Conservation (phyloP, 2,113 vertebrate genomes). For the Pterocles burchelli region DNA sequence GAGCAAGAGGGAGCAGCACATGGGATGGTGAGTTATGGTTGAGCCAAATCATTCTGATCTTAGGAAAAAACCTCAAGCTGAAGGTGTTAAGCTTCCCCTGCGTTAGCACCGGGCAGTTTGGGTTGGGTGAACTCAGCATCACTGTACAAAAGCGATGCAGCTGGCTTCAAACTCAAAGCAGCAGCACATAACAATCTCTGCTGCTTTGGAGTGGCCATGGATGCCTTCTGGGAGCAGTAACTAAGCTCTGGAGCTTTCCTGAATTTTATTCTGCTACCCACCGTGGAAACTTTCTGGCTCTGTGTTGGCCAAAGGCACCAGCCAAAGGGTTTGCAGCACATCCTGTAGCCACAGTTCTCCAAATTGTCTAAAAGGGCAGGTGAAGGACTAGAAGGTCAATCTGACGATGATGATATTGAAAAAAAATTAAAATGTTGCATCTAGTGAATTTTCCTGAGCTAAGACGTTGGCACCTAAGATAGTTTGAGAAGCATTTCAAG, state of each 20-base stretch:
- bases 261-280: not conserved
- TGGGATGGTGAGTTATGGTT: not conserved
- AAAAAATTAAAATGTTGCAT: not conserved
- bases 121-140: not conserved
- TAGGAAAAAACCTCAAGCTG: not conserved
- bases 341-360: not conserved
- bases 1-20: not conserved
- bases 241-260: not conserved
- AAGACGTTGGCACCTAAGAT: not conserved
- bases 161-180: not conserved
- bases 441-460: not conserved
- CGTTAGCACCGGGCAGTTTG: not conserved
- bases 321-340: not conserved
- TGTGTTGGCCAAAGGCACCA: not conserved
- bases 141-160: not conserved
- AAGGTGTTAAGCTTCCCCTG: not conserved
- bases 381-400: not conserved
- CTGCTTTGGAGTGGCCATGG: not conserved
- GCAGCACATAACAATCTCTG: not conserved
- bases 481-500: not conserved
- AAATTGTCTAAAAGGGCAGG: not conserved
- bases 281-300: not conserved
- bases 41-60: not conserved
- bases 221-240: not conserved
- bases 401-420: not conserved